Evolutionary conservation across 2,113 vertebrate species (phyloP), one percentile per base, ranked within the genome.

Genomic region (Plecotus auritus): DNA sequence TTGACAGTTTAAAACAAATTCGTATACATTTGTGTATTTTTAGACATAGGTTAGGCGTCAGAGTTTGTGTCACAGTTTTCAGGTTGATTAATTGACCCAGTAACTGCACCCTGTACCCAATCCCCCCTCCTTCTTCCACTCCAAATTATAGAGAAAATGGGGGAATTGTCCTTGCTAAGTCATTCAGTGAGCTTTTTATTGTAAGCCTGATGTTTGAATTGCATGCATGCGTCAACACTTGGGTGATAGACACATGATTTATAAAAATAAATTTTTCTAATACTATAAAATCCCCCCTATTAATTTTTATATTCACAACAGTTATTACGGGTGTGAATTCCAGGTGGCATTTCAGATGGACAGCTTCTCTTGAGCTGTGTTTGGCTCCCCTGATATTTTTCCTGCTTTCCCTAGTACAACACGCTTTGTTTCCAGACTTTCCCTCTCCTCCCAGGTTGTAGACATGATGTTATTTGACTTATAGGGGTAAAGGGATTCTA

Each of bases 11-110:
- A 87, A 97, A 98, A 98, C 98, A 98, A 98, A 98, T 98, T 98
- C 98, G 73, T 98, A 98, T 99, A 98, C 98, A 98, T 98, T 90
- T 97, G 98, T 97, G 98, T 98, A 98, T 98, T 98, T 98, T 99
- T 98, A 98, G 98, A 98, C 98, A 97, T 95, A 97, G 96, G 93
- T 97, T 97, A 98, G 98, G 98, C 97, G 98, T 98, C 98, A 97
- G 98, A 98, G 98, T 97, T 97, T 98, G 98, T 99, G 99, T 99
- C 98, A 99, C 97, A 97, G 98, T 97, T 95, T 98, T 97, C 98
- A 37, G 77, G 97, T 98, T 98, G 98, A 99, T 99, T 98, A 99
- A 99, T 99, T 98, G 98, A 99, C 98, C 99, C 98, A 98, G 98
- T 98, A 98, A 98, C 97, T 97, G 95, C 96, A 88, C 96, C 82